These are phyloP conservation scores for Pangasius macronema DNA, from an alignment of 2,797 vertebrate genomes.

Conservation along the genomic window DNA sequence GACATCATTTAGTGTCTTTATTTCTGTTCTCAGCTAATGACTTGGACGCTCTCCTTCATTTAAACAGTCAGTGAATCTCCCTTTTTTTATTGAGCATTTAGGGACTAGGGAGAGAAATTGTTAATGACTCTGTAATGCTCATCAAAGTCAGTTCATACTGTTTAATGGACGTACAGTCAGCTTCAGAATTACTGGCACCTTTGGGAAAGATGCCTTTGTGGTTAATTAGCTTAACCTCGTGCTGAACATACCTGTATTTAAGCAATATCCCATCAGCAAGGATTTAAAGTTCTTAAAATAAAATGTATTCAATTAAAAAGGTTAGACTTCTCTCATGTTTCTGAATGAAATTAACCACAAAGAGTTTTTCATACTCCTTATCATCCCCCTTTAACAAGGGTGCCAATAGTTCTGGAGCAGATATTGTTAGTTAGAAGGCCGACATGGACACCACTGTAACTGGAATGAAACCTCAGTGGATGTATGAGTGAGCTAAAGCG, in stretches of 20 bases:
- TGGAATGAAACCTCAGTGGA: not conserved
- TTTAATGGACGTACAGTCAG: not conserved
- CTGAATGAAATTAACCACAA: not conserved
- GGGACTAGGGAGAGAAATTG: not conserved
- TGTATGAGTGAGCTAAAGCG: not conserved
- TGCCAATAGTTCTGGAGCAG: not conserved
- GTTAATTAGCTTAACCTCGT: not conserved
- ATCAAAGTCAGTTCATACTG: not conserved
- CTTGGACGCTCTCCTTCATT: not conserved
- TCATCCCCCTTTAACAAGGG: not conserved
- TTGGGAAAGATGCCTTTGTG: not conserved
- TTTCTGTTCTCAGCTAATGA: not conserved
- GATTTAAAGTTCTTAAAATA: not conserved
- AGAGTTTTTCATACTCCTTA: not conserved
- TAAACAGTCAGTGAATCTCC: not conserved
- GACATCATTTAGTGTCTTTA: not conserved
- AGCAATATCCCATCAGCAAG: not conserved
- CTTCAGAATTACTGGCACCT: not conserved
- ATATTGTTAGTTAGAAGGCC: not conserved
- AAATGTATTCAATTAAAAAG: not conserved
- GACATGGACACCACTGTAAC: not conserved
- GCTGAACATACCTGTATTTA: not conserved
- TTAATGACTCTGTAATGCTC: not conserved
- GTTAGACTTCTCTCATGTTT: not conserved
- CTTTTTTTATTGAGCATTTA: too few relatives aligned